Evolutionary conservation across 1,140 invertebrate species (phyloP).

Genomic region (Planococcus citri): DNA sequence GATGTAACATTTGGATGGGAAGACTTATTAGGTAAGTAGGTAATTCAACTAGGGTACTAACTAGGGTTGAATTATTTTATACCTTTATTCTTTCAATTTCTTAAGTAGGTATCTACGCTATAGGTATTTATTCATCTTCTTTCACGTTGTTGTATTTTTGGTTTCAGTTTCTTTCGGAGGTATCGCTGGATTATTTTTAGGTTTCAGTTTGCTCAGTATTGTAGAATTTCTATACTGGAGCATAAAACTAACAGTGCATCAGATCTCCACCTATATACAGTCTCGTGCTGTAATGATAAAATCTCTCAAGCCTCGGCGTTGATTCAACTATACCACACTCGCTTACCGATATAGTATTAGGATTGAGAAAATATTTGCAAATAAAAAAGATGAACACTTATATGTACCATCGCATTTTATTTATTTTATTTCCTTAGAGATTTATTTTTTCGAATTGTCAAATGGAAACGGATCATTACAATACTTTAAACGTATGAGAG

Average conservation of each 20-base stretch:
- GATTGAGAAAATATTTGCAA: no score
- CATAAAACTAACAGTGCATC: conserved; percentile 21
- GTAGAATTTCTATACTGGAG: conserved; percentile 30
- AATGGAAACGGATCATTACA: no score
- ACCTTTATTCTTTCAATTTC: neutral
- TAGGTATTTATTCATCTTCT: neutral
- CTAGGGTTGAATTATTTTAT: neutral
- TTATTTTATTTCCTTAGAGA: no score
- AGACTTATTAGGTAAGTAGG: conserved; percentile 28
- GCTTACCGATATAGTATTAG: no score
- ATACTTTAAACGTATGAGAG: neutral
- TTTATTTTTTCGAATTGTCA: no score
- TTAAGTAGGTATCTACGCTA: neutral
- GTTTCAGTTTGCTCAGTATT: conserved; percentile 31
- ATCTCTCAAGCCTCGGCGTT: no score
- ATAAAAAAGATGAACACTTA: no score
- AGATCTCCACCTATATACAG: conserved; percentile 11
- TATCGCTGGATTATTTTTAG: conserved; percentile 31
- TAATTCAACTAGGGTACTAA: neutral
- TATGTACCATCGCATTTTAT: no score
- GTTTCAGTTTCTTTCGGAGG: conserved; percentile 31
- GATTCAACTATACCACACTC: no score
- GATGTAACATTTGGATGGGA: conserved; percentile 31
- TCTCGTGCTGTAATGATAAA: neutral
- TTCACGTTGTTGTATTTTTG: no score